A percentile compares a stretch with the other conserved stretches of the same genome.
Evolutionary conservation across 2,888 invertebrate genomes (phyloP).

Genomic region (Diaprepes abbreviatus): DNA sequence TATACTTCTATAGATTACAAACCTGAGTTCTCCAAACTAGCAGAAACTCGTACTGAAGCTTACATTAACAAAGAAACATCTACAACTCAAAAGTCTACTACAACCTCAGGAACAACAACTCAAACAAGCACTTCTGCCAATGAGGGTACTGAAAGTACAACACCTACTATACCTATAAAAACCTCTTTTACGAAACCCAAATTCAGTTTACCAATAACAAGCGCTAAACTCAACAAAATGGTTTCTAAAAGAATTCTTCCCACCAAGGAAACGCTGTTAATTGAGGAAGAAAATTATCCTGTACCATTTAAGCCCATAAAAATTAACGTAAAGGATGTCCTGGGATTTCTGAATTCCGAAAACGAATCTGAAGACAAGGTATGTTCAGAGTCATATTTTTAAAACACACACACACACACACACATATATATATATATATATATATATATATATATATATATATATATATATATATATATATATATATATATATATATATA

Average conservation of each 20-base stretch:
- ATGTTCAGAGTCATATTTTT: no score
- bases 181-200: constrained; percentile 11
- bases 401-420: no score
- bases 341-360: constrained; percentile 52
- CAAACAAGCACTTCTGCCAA: constrained; percentile 13
- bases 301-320: constrained; percentile 59
- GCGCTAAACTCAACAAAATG: constrained; percentile 61
- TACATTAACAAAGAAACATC: constrained; percentile 46
- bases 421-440: no score
- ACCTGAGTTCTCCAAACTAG: constrained; percentile 52
- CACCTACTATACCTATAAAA: background rate
- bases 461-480: no score
- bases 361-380: constrained; percentile 46
- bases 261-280: constrained; percentile 46
- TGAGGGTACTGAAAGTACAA: background rate
- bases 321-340: constrained; percentile 60
- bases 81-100: constrained; percentile 40
- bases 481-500: no score
- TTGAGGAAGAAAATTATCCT: constrained; percentile 51
- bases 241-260: constrained; percentile 55
- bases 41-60: constrained; percentile 54
- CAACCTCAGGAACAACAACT: constrained; percentile 23
- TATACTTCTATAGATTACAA: constrained; percentile 60
- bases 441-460: no score
- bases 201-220: constrained; percentile 62